Evolutionary conservation across 92 coral and sea anemone species (phyloP).

Genomic region (Micromussa lordhowensis): DNA sequence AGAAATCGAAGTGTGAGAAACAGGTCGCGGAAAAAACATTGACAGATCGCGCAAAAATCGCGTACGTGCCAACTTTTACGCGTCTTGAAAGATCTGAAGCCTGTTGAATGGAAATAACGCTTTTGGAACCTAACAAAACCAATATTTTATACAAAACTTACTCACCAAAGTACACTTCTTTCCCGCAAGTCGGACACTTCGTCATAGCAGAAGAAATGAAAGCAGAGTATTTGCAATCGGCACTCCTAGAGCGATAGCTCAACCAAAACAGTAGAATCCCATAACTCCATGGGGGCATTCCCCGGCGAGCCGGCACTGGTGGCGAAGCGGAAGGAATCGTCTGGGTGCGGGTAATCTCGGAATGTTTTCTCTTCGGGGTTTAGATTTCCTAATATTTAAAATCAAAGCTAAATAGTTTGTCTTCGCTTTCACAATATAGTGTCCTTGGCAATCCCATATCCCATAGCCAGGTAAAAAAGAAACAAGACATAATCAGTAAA

Average conservation of each 20-base stretch:
- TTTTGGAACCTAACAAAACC: neutral
- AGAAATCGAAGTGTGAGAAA: conserved; percentile 9
- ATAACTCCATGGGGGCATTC: neutral
- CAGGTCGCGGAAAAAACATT: neutral
- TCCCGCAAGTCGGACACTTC: conserved; percentile 56
- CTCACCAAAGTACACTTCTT: conserved; percentile 68
- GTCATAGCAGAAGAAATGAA: conserved; percentile 10
- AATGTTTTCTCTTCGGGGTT: too few relatives aligned
- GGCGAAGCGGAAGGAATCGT: too few relatives aligned
- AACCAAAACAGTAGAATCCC: neutral
- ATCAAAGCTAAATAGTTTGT: too few relatives aligned
- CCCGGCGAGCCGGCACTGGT: neutral
- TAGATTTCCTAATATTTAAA: too few relatives aligned
- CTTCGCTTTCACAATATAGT: too few relatives aligned
- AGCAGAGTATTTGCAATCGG: too few relatives aligned
- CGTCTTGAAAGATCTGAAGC: neutral
- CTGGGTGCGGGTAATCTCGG: too few relatives aligned
- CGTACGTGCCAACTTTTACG: neutral
- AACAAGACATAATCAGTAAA: neutral
- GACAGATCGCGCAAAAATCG: neutral
- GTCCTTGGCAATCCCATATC: too few relatives aligned
- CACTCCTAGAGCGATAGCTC: neutral
- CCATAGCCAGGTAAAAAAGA: too few relatives aligned
- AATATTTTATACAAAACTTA: neutral
- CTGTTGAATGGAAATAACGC: neutral